Conservation (phyloP, 2,888 invertebrate species). For the Malachius bipustulatus region DNA sequence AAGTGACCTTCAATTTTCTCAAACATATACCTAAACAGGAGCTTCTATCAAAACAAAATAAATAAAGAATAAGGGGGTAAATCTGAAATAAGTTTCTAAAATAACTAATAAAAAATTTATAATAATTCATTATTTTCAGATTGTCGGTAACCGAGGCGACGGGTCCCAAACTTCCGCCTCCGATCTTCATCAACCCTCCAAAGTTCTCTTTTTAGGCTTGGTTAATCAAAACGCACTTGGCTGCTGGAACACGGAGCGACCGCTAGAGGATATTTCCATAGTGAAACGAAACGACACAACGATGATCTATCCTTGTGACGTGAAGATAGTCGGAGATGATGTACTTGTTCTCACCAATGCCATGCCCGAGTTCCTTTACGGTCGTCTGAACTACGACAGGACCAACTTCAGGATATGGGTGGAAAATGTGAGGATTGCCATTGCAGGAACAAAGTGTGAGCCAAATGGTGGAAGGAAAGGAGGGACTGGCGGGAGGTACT, state of each 20-base stretch:
- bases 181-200: slow-evolving; percentile 46
- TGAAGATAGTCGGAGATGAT: slow-evolving; percentile 48
- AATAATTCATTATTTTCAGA: slow-evolving; percentile 28
- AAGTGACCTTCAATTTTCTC: too few species aligned
- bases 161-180: slow-evolving; percentile 58
- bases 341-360: slow-evolving; percentile 59
- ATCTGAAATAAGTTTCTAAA: too few species aligned
- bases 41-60: too few species aligned
- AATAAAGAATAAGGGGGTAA: too few species aligned
- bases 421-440: slow-evolving; percentile 33
- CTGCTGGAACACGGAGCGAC: slow-evolving; percentile 56
- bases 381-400: slow-evolving; percentile 44
- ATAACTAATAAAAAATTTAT: slow-evolving; percentile 1
- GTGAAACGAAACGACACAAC: slow-evolving; percentile 46
- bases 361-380: slow-evolving; percentile 54
- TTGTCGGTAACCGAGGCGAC: slow-evolving; percentile 52
- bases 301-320: slow-evolving; percentile 62
- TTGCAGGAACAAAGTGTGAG: slow-evolving; percentile 37
- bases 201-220: slow-evolving; percentile 57
- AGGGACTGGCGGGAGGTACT: too few species aligned
- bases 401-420: slow-evolving; percentile 54
- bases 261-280: slow-evolving; percentile 40
- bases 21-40: too few species aligned
- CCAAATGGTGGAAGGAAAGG: too few species aligned
- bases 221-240: slow-evolving; percentile 59